Percentiles rank a stretch among this genome's conserved stretches.
These are phyloP conservation scores for Drosophila pseudoobscura DNA, from an alignment of 1,140 invertebrate genomes.

Conservation along the genomic window DNA sequence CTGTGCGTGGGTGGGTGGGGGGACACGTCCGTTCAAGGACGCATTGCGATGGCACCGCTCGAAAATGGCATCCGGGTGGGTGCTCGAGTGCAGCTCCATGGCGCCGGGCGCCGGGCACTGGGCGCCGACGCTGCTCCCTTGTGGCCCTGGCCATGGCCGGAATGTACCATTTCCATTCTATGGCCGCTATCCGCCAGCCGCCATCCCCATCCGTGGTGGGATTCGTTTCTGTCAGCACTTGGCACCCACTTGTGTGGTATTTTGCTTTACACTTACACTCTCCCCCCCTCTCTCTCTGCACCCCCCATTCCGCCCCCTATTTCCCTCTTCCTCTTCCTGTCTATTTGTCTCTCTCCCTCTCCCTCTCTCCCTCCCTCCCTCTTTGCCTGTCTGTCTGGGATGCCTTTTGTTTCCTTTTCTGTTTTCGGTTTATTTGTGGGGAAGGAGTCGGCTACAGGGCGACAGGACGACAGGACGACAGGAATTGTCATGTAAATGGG, in stretches of 20 bases:
- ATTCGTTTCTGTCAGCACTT: conserved; percentile 51
- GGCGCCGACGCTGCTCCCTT: conserved; percentile 13
- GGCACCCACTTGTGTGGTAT: conserved; percentile 59
- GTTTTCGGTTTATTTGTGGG: conserved; percentile 43
- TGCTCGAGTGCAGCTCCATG: conserved; percentile 26
- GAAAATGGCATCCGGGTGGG: conserved; percentile 39
- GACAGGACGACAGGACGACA: conserved; percentile 5
- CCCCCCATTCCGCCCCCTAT: too few relatives aligned
- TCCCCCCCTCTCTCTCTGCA: conserved; percentile 2
- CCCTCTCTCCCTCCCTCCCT: not conserved
- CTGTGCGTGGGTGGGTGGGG: not conserved
- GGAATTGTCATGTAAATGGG: conserved; percentile 78
- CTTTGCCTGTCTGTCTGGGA: conserved; percentile 24
- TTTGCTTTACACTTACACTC: conserved; percentile 46
- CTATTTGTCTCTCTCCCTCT: not conserved
- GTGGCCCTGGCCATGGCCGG: conserved; percentile 43
- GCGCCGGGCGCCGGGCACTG: conserved; percentile 2
- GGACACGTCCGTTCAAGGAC: conserved; percentile 42
- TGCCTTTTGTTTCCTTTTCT: conserved; percentile 43
- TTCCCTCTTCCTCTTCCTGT: not conserved
- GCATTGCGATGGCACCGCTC: conserved; percentile 24
- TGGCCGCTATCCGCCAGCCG: not conserved
- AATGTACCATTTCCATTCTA: conserved; percentile 28
- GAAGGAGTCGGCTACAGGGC: conserved; percentile 3
- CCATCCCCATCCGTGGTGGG: not conserved